A percentile compares a stretch with the other conserved stretches of the same genome.
Conservation (phyloP, 2,797 vertebrate genomes). For the Crossoptilon crossoptilon region DNA sequence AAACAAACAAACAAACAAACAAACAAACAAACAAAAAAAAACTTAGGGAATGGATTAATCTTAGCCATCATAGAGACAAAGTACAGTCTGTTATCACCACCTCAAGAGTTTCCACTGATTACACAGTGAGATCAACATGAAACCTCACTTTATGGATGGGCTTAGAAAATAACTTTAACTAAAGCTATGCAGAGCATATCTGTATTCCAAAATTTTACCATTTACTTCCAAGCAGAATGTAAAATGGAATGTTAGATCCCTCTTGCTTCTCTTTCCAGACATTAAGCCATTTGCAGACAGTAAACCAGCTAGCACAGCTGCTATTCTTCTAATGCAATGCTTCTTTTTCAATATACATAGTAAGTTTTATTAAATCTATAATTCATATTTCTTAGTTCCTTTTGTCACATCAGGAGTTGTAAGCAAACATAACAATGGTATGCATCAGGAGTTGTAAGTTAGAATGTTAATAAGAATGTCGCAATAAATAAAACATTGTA, state of each 20-base stretch:
- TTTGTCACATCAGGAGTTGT: slow-evolving; percentile 22
- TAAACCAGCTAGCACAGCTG: background rate
- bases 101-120: background rate
- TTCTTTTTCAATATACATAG: background rate
- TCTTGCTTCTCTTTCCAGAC: background rate
- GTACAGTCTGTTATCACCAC: background rate
- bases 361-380: slow-evolving; percentile 59
- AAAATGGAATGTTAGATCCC: background rate
- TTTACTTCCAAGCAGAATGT: background rate
- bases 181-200: background rate
- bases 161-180: background rate
- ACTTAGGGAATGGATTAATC: background rate
- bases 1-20: no score
- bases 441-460: slow-evolving; percentile 54
- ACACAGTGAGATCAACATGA: background rate
- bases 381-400: slow-evolving; percentile 40
- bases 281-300: background rate
- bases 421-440: slow-evolving; percentile 38
- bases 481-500: slow-evolving; percentile 27
- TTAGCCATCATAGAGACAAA: background rate
- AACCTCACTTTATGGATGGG: background rate
- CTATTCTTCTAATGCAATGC: background rate
- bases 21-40: background rate
- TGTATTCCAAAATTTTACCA: background rate
- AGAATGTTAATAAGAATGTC: slow-evolving; percentile 29